Evolutionary conservation across 2,797 vertebrate species (phyloP), one percentile per base, ranked within the genome.

Genomic region (Microctenopoma steveboyesi): DNA sequence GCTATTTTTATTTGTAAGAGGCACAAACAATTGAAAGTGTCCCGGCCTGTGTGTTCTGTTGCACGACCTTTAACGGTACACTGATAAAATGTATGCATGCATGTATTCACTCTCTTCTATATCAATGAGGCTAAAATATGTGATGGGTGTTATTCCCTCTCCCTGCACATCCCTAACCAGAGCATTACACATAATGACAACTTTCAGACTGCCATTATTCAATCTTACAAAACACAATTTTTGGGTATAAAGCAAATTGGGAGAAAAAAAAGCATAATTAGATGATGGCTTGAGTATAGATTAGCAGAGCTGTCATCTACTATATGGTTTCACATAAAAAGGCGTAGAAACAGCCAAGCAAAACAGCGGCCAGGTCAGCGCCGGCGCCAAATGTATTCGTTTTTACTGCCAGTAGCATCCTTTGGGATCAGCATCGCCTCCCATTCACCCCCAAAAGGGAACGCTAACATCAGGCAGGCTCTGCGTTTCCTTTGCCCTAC

Each of bases 351-450:
- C 58, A 72, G 71, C 61, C 54, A 69, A 69, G 70, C 65, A 69
- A 77, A 84, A 66, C 60, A 74, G 72, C 64, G 57, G 53, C 63
- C 45, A 71, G 74, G 81, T 79, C 66, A 80, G 72, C 30, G n/a
- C 47, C 39, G 25, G 18, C 73, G 82, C 83, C 83, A 88, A 85
- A 86, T 83, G 69, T 69, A 78, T 83, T 82, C 35, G 28, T 64
- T 56, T 55, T 74, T 46, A 30, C 72, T 79, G 86, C 86, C 88
- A 90, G 80, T 22, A 45, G 49, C 51, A 14, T 85, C 85, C 84
- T 76, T 28, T 48, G 76, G 76, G 85, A 86, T 71, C 60, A 45
- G 43, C 40, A n/a, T 73, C 81, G 33, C 49, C 42, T 70, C 57
- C 74, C 48, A 49, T 56, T 76, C 47, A 11, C 45, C 27, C 49